Evolutionary conservation across 2,888 invertebrate species (phyloP), one percentile per base, ranked within the genome.

Genomic region (Carcina quercana): DNA sequence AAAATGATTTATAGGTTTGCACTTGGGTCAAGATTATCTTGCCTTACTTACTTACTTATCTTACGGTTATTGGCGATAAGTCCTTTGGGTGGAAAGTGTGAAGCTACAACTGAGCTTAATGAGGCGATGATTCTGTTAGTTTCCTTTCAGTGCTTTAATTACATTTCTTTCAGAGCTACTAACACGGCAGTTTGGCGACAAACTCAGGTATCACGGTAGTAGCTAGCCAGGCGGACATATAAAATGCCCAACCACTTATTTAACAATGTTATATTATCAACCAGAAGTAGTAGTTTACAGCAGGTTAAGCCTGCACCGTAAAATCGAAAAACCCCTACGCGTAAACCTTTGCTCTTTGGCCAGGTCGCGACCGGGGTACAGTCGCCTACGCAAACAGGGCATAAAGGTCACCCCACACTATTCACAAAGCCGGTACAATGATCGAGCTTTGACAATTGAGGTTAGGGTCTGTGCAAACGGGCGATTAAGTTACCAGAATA

Each of bases 401-500:
- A n/a, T 14, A 31, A 31, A 31, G 31, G 31, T 31, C 20, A 31
- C 31, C 24, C 17, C 10, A 11, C 25, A 7, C 13, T 13, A 29
- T 17, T 26, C 10, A 5, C 3, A 10, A n/a, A 10, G 20, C n/a
- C 4, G 4, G 17, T 5, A 7, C 7, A 7, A 17, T 17, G 7
- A 4, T 7, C 17, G 5, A 17, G 7, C 17, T 17, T 17, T 17
- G 17, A 5, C 17, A 17, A 17, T 17, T 4, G 17, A 17, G 17
- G 17, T 17, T n/a, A n/a, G n/a, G n/a, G n/a, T n/a, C n/a, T n/a
- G n/a, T n/a, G n/a, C n/a, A n/a, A n/a, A n/a, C n/a, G 10, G 20
- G 24, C 15, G 30, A 19, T 24, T 24, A 15, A 32, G 36, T 32
- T 36, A 32, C 21, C n/a, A n/a, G n/a, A n/a, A n/a, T n/a, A n/a